Evolutionary conservation across 2,797 vertebrate species (phyloP), one percentile per base, ranked within the genome.

Genomic region (Gymnocypris eckloni): DNA sequence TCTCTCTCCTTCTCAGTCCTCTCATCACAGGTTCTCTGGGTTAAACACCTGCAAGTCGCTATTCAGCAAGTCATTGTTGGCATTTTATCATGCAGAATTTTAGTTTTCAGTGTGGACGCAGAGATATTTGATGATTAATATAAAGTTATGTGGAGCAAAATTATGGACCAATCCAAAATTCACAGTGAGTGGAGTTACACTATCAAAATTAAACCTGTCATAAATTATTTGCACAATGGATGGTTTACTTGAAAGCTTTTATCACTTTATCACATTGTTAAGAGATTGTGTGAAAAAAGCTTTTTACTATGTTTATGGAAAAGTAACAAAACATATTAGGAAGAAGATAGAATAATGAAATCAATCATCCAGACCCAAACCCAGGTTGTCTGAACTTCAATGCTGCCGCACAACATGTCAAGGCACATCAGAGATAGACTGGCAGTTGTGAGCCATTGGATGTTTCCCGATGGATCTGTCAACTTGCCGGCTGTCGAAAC

Each of bases 21-120:
- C 43, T 83, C 59, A 86, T 76, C 45, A 64, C 70, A 59, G 64
- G 33, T 82, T 37, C 33, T 22, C 67, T 70, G 10, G 13, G 56
- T 39, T 48, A 9, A 66, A 79, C 41, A 79, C 56, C 43, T n/a
- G 48, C 59, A 39, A 41, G 20, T 67, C 28, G 3, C 64, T 37
- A 18, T 33, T 18, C 10, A 22, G 67, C 16, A 70, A 22, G 37
- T 41, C 18, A 41, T 70, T 70, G 22, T 41, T 22, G 8, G 37
- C 37, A 70, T 70, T 22, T 39, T 22, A 70, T 70, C 18, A 70
- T 16, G 6, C 28, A 66, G 13, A 2, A 33, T 8, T 33, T 67
- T 18, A 3, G 28, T 33, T 66, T 66, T 33, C 13, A n/a, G 20
- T n/a, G 33, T 56, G 11, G 20, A 77, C 39, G 25, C 13, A 25